Evolutionary conservation across 2,888 invertebrate species (phyloP), one percentile per base, ranked within the genome.

Genomic region (Entomobrya multifasciata): DNA sequence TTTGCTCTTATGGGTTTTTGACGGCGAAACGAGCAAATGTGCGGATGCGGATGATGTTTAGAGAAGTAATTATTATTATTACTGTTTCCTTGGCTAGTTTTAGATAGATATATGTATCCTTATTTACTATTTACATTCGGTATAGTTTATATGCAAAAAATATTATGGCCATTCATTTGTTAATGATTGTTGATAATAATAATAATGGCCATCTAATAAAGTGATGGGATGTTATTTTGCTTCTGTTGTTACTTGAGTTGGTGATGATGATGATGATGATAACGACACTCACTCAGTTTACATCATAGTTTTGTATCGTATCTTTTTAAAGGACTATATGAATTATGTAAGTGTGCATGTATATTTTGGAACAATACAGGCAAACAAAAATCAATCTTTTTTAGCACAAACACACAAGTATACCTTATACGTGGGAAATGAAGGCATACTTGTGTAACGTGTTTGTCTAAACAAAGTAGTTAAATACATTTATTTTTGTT

Each of bases 121-220:
- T 49, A 49, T n/a, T 49, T n/a, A 25, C 47, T 22, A 17, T 36
- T 20, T 15, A 44, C 4, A 62, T 6, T 36, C 25, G 62, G 4
- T 13, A 6, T 47, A 10, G 13, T 20, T 41, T 70, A 22, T 44
- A 22, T 70, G 47, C 47, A 70, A 74, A 25, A 57, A n/a, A 57
- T 44, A 57, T n/a, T 49, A n/a, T 49, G 47, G 49, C 15, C 57
- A 81, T 57, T 81, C 52, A 70, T 81, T 70, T 22, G 20, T 81
- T 62, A 80, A 80, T 72, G 80, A 57, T 81, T 79, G 80, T 81
- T 81, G 67, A 70, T 81, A 55, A 44, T 70, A 74, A 74, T 36
- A 36, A 74, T 74, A 27, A 74, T 74, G 57, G 70, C 11, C 44
- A 81, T 81, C 55, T 70, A 65, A 70, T 55, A 81, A 55, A 67